Evolutionary conservation across 53 echinoderm and acorn worm genomes (phyloP), one percentile per base, ranked within the genome.

Genomic region (Crossaster papposus): DNA sequence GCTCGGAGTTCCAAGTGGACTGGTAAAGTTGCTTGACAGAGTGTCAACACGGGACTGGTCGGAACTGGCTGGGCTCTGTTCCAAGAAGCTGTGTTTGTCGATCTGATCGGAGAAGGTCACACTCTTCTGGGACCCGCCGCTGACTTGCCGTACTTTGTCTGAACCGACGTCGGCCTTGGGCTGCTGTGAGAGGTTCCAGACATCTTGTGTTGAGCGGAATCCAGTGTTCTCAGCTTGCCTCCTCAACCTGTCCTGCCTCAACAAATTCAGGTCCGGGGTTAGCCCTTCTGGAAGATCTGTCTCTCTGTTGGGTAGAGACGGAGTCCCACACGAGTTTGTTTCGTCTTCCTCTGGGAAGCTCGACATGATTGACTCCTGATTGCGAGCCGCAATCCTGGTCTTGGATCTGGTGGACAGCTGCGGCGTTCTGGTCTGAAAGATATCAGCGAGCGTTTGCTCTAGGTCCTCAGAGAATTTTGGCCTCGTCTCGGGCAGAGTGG

Each of bases 81-180:
- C 54, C 55, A 71, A 20, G 77, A 74, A 82, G 30, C 83, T 92
- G 1, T 70, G 86, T 51, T 94, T 77, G 68, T 94, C 91, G 18
- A 91, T 64, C 37, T 89, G 94, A 35, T 93, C 93, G 13, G 93
- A 95, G 62, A 97, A 97, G 1, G 94, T 94, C 24, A 97, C 97
- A 85, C 94, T 91, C 76, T 95, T 97, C 81, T 95, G 95, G 29
- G 97, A 97, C 22, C 92, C 93, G 3, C 90, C 83, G 78, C 97
- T 97, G 33, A 65, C 76, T 73, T 79, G 90, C 37, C 90, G 78
- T 28, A 37, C 71, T 52, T 88, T 86, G 13, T 24, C 62, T 9
- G 24, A 51, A 38, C 85, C 72, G 51, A 30, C 50, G 15, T 30
- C 32, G 18, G 85, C 72, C 30, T 22, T 85, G 36, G 4, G 54